Evolutionary conservation across 2,888 invertebrate species (phyloP).

Genomic region (Phymatocera aterrima): DNA sequence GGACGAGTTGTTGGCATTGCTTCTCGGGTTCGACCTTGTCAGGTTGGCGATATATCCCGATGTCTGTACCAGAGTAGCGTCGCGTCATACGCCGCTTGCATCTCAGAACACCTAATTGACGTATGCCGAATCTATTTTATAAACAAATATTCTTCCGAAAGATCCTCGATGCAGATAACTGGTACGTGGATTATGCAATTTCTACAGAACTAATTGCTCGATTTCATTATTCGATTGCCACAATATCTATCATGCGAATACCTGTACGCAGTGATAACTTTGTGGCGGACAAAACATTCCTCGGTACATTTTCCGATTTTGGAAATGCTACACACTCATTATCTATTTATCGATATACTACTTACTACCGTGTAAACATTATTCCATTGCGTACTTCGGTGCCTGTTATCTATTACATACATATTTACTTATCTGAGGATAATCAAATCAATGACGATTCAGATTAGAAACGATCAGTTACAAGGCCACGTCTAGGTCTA

Average conservation of each 20-base stretch:
- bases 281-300: too few relatives aligned
- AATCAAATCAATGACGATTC: background rate
- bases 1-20: constrained; percentile 58
- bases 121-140: background rate
- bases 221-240: too few relatives aligned
- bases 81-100: constrained; percentile 54
- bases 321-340: too few relatives aligned
- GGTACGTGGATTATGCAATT: too few relatives aligned
- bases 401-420: background rate
- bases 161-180: too few relatives aligned
- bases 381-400: background rate
- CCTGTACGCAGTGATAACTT: too few relatives aligned
- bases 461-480: background rate
- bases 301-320: too few relatives aligned
- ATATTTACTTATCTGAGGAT: background rate
- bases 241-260: too few relatives aligned
- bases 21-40: constrained; percentile 61
- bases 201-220: too few relatives aligned
- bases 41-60: constrained; percentile 58
- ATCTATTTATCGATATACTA: too few relatives aligned
- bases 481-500: background rate
- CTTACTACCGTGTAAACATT: too few relatives aligned
- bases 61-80: constrained; percentile 58
- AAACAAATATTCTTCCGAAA: too few relatives aligned
- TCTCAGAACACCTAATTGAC: constrained; percentile 49